Evolutionary conservation across 2,888 invertebrate genomes (phyloP).

Genomic region (Barypeithes pellucidus): DNA sequence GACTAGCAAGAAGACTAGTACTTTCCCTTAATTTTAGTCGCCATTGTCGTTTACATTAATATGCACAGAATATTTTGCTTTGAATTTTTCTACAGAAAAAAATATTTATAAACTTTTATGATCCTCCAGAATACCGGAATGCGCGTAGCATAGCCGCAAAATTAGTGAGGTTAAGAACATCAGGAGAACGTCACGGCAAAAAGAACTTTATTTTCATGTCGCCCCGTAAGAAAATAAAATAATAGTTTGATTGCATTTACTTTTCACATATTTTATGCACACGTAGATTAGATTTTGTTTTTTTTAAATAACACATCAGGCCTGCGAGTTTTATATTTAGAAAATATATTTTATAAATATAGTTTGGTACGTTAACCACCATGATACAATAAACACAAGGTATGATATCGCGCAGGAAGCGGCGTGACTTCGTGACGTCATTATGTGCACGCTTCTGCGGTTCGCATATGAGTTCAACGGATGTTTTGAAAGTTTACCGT

Average conservation of each 20-base stretch:
- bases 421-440: too few species aligned
- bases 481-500: too few species aligned
- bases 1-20: too few species aligned
- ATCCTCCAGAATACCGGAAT: conserved; percentile 58
- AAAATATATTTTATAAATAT: too few species aligned
- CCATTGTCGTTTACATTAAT: too few species aligned
- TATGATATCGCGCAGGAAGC: too few species aligned
- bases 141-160: conserved; percentile 65
- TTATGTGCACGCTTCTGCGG: too few species aligned
- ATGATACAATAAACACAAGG: too few species aligned
- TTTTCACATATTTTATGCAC: conserved; percentile 56
- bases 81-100: neutral
- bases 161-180: conserved; percentile 67
- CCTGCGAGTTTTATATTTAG: too few species aligned
- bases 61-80: neutral
- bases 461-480: too few species aligned
- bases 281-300: conserved; percentile 54
- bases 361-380: too few species aligned
- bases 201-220: conserved; percentile 68
- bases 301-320: conserved; percentile 10
- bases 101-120: neutral
- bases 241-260: conserved; percentile 26
- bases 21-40: too few species aligned
- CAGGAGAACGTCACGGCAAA: conserved; percentile 68
- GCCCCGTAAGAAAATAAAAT: conserved; percentile 65